Base-by-base conservation (phyloP, 2,113 vertebrate species). In the Tringa solitaria region DNA sequence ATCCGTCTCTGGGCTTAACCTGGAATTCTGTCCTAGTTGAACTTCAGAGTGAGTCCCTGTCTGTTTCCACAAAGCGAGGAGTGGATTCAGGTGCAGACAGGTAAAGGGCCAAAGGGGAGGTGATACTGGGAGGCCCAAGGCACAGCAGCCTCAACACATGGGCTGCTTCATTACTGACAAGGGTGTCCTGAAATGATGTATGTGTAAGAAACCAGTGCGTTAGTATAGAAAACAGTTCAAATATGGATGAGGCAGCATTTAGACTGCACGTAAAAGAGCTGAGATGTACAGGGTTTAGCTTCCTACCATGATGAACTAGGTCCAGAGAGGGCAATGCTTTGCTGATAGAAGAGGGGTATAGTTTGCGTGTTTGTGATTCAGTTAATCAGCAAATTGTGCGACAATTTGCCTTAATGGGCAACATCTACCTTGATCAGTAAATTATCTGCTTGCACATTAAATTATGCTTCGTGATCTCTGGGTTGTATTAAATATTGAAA, bases 361-460 rank as follows among this genome's bases (percentile, higher is more conserved):
- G 46, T 73, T 45, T 50, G 26, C 35, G 1, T 67, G 16, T 33
- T 20, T 65, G 28, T 54, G 20, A 68, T 54, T 56, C 39, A 75
- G 61, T 78, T 95, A 93, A 96, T 78, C 91, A 76, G 76, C 72
- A 90, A 86, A 93, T 65, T 82, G 61, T 57, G 69, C 45, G 64
- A 89, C 80, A 61, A 61, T 90, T 87, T 93, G 57, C 65, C 37
- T 87, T 94, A 73, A 92, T 95, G 60, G 10, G 14, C 94, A 92
- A 46, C 37, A 4, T n/a, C 57, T 75, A 89, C 80, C 77, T 95
- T 92, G 88, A 95, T 96, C 92, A 93, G 94, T 92, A 93, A 84
- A 89, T 95, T 95, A 96, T 87, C 80, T 92, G 43, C 92, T 88
- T 91, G 84, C 69, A 45, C 80, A 35, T 95, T 95, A 95, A 94